A percentile compares a stretch with the other conserved stretches of the same genome.
Conservation (phyloP, 92 coral and sea anemone species). For the Parazoanthus atlanticus region DNA sequence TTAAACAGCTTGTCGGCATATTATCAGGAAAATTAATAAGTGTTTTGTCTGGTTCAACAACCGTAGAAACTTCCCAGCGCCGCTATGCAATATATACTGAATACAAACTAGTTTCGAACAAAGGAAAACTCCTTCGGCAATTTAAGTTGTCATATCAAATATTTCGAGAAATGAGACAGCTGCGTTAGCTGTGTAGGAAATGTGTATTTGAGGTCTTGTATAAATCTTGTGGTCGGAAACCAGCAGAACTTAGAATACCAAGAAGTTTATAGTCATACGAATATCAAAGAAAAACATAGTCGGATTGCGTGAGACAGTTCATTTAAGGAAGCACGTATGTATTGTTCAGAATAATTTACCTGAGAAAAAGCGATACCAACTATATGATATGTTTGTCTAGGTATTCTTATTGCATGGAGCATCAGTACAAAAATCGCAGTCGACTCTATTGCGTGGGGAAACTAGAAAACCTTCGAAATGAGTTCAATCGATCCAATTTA, state of each 20-base stretch:
- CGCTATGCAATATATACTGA: not conserved
- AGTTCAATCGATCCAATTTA: constrained; percentile 20
- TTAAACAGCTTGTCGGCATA: not conserved
- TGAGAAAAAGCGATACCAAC: not conserved
- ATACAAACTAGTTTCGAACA: not conserved
- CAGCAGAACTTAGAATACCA: not conserved
- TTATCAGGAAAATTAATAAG: not conserved
- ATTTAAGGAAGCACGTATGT: not conserved
- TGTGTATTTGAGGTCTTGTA: constrained; percentile 15
- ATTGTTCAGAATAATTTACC: not conserved
- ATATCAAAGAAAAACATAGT: not conserved
- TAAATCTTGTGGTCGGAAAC: constrained; percentile 18
- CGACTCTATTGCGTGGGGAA: not conserved
- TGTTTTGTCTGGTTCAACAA: not conserved
- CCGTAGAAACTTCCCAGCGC: not conserved
- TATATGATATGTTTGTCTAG: no score
- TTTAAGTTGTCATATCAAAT: not conserved
- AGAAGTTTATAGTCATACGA: not conserved
- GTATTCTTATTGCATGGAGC: not conserved
- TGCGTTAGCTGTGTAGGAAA: constrained; percentile 17
- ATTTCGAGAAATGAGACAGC: not conserved
- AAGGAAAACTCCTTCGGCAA: not conserved
- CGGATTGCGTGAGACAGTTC: not conserved
- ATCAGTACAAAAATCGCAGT: not conserved
- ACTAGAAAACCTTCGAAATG: not conserved